Conservation (phyloP, 2,113 vertebrate species). For the Helogale parvula region DNA sequence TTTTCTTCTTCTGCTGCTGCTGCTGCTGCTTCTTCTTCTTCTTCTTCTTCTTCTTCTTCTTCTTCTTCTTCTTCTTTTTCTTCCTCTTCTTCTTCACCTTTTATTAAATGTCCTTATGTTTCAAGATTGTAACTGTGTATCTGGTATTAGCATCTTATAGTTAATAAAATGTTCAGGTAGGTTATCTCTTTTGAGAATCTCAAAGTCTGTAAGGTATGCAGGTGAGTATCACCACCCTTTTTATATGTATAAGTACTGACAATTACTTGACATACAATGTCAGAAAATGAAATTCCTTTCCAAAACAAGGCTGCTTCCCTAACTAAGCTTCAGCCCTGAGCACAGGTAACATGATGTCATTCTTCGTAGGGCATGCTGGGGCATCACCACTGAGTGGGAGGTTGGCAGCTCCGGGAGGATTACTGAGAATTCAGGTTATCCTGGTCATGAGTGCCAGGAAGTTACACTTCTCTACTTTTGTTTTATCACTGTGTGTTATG, state of each 20-base stretch:
- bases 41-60: accelerated
- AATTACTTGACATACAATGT: neutral
- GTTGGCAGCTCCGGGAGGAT: neutral
- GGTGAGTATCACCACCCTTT: neutral
- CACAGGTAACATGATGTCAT: neutral
- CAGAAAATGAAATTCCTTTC: slow-evolving; percentile 6
- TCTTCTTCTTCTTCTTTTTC: neutral
- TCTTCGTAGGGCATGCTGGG: slow-evolving; percentile 5
- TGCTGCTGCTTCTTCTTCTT: accelerated
- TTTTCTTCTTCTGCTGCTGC: accelerated
- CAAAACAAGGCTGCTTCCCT: neutral
- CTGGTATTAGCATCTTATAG: neutral
- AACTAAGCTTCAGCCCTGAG: neutral
- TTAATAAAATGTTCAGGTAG: neutral
- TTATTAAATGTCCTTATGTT: slow-evolving; percentile 12
- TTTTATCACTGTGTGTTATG: neutral
- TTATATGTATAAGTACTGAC: neutral
- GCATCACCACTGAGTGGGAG: slow-evolving; percentile 21
- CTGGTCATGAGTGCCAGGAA: slow-evolving; percentile 51
- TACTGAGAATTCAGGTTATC: slow-evolving; percentile 56
- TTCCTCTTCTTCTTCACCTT: neutral
- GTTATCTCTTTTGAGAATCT: neutral
- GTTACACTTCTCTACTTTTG: neutral
- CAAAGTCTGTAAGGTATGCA: neutral
- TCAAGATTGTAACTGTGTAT: neutral